Evolutionary conservation across 2,888 invertebrate species (phyloP).

Genomic region (Clanis bilineata): DNA sequence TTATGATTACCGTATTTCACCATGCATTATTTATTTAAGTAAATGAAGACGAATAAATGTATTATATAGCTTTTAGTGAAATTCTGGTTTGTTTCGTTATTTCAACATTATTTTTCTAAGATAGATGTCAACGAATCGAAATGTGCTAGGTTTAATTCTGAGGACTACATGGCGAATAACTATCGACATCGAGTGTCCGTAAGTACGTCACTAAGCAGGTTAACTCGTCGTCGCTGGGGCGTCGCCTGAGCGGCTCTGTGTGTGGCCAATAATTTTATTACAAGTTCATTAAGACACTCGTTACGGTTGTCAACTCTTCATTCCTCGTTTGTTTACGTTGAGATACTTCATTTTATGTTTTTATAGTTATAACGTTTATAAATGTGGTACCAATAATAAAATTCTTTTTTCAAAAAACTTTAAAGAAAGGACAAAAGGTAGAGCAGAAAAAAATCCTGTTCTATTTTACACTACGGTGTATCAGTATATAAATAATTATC

Average conservation of each 20-base stretch:
- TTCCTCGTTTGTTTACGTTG: constrained; percentile 42
- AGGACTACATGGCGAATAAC: constrained; percentile 12
- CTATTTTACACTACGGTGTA: no score
- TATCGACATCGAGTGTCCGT: constrained; percentile 36
- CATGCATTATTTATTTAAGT: not conserved
- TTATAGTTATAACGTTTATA: not conserved
- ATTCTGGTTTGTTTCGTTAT: not conserved
- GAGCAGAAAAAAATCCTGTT: no score
- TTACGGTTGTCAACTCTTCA: constrained; percentile 55
- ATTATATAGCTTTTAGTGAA: not conserved
- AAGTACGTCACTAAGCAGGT: constrained; percentile 56
- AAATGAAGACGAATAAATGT: not conserved
- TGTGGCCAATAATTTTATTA: constrained; percentile 82
- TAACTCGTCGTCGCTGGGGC: constrained; percentile 74
- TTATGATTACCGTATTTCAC: not conserved
- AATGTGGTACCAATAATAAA: no score
- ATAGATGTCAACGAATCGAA: not conserved
- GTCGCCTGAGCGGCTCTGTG: constrained; percentile 73
- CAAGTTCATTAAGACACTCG: constrained; percentile 76
- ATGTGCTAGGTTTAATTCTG: not conserved
- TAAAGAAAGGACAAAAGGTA: no score
- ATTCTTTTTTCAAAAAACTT: no score
- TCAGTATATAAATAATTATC: no score
- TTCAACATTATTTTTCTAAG: not conserved
- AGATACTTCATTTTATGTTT: not conserved